Base-by-base conservation (phyloP, 2,888 invertebrate species). In the Emmelina monodactyla region DNA sequence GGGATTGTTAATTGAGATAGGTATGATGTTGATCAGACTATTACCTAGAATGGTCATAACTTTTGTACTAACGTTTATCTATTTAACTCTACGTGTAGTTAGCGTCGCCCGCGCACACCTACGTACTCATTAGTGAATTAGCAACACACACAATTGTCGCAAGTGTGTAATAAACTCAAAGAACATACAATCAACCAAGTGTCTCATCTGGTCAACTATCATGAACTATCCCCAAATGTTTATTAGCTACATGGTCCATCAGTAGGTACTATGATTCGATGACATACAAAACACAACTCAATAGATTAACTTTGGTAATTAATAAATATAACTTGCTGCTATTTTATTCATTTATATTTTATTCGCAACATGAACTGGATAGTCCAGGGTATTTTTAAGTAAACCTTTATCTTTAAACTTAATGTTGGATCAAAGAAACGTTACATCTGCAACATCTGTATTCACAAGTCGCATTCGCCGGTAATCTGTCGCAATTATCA, bases 91-190 rank as follows among this genome's bases (percentile, higher is more conserved):
- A 72, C 70, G 70, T 55, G 48, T 58, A 60, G 62, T 68, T 61
- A 59, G 54, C 53, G 53, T 71, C 76, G 76, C 73, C 76, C 73
- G 75, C 76, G 75, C 75, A 72, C 78, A 68, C 78, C 78, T 76
- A 79, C 78, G 61, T 71, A 58, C 53, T 78, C 71, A 76, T 78
- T 78, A 78, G 66, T 64, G 72, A 78, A 78, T 79, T 79, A 78
- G 67, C 62, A 62, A 64, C 65, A 66, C 59, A 62, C 57, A 64
- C 71, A 70, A 72, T 71, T 72, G 76, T 66, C 62, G 58, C 66
- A 60, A 56, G 62, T 67, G 63, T 59, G 66, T 69, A 70, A 71
- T 76, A 72, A 76, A 69, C 51, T 50, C 63, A 63, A 60, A 59
- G 52, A 54, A 46, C 49, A 56, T 52, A 47, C 51, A 56, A 53